Evolutionary conservation across 2,888 invertebrate genomes (phyloP).

Genomic region (Sycophila texana): DNA sequence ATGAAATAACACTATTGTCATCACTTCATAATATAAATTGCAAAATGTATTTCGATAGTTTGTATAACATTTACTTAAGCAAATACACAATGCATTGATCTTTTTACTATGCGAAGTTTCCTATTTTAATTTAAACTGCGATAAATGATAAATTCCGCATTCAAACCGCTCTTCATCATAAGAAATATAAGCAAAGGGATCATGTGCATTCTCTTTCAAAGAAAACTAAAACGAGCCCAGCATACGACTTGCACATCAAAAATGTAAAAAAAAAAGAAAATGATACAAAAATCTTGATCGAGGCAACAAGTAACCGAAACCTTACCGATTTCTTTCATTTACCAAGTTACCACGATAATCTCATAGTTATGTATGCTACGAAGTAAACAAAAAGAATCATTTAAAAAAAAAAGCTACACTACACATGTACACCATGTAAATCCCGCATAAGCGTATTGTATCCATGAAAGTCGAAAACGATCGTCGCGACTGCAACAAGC

Average conservation of each 20-base stretch:
- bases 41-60: too few relatives aligned
- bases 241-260: constrained; percentile 41
- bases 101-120: too few relatives aligned
- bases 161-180: too few relatives aligned
- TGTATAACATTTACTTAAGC: too few relatives aligned
- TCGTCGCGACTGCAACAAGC: background rate
- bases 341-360: constrained; percentile 56
- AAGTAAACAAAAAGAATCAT: constrained; percentile 29
- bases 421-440: constrained; percentile 36
- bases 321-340: constrained; percentile 37
- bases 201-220: background rate
- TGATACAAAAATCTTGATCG: constrained; percentile 30
- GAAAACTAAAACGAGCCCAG: constrained; percentile 40
- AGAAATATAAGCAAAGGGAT: background rate
- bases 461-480: constrained; percentile 48
- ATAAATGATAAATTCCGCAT: too few relatives aligned
- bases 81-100: too few relatives aligned
- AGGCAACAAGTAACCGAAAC: constrained; percentile 33
- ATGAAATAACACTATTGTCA: too few relatives aligned
- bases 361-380: constrained; percentile 47
- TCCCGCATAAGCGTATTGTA: constrained; percentile 44
- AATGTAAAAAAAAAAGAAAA: constrained; percentile 12
- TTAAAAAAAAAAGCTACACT: constrained; percentile 25
- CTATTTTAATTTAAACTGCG: too few relatives aligned
- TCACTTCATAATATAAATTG: too few relatives aligned